Evolutionary conservation across 2,113 vertebrate genomes (phyloP).

Genomic region (Hymenochirus boettgeri): DNA sequence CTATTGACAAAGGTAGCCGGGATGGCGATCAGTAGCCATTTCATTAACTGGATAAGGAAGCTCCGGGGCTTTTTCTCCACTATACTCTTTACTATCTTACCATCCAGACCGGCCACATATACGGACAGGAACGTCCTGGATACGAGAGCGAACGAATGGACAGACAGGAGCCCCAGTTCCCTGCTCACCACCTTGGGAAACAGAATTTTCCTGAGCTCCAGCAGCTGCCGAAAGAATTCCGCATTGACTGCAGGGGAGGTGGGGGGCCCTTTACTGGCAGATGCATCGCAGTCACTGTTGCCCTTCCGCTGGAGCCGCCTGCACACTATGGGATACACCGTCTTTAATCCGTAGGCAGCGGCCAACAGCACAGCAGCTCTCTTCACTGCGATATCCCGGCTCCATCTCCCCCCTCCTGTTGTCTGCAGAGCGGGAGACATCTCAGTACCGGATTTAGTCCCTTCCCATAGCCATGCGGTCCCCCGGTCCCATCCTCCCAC

Average conservation of each 20-base stretch:
- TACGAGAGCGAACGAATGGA: conserved; percentile 89
- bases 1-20: conserved; percentile 98
- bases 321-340: conserved; percentile 76
- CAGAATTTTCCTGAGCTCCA: conserved; percentile 80
- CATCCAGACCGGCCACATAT: conserved; percentile 90
- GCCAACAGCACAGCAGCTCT: conserved; percentile 76
- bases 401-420: conserved; percentile 71
- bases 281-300: conserved; percentile 4
- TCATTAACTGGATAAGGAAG: conserved; percentile 81
- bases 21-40: conserved; percentile 94
- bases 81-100: conserved; percentile 94
- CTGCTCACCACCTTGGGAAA: conserved; percentile 80
- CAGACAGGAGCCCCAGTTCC: conserved; percentile 82
- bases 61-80: conserved; percentile 85
- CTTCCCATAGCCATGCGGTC: too few relatives aligned
- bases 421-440: conserved; percentile 82
- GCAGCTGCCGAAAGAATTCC: conserved; percentile 82
- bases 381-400: conserved; percentile 66
- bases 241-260: conserved; percentile 76
- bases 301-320: conserved; percentile 56
- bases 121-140: conserved; percentile 95
- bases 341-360: conserved; percentile 76
- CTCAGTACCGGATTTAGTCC: too few relatives aligned
- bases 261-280: conserved; percentile 33
- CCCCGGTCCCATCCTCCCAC: too few relatives aligned